Conservation (phyloP, 2,113 vertebrate genomes). For the Halichoerus grypus region DNA sequence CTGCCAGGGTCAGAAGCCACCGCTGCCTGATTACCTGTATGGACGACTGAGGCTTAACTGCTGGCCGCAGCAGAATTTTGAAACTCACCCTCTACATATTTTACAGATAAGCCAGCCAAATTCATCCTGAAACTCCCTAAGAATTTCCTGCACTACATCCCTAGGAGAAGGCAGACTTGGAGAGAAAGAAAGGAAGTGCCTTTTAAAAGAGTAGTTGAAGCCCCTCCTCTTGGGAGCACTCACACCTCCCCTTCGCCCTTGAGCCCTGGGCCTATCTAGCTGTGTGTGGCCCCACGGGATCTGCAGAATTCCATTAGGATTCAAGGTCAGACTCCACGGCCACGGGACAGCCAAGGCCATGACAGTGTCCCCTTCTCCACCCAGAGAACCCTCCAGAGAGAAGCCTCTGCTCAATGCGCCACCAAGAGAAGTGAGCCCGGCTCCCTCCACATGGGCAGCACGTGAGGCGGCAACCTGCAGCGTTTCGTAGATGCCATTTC, state of each 20-base stretch:
- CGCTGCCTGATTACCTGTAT: background rate
- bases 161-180: background rate
- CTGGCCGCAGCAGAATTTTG: background rate
- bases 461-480: rapidly evolving
- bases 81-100: background rate
- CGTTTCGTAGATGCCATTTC: background rate
- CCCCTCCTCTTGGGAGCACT: background rate
- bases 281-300: rapidly evolving
- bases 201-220: background rate
- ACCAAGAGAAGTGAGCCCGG: background rate
- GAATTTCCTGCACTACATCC: background rate
- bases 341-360: background rate
- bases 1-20: background rate
- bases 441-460: background rate
- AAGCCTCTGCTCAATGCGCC: background rate
- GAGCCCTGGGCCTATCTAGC: background rate
- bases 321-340: background rate
- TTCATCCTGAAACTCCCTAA: background rate
- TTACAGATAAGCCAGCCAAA: background rate
- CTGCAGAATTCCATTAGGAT: background rate
- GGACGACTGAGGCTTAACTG: background rate
- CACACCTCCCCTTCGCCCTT: background rate
- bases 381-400: background rate
- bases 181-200: background rate
- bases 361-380: background rate